Conservation (phyloP, 2,888 invertebrate species). For the Chesias legatella region DNA sequence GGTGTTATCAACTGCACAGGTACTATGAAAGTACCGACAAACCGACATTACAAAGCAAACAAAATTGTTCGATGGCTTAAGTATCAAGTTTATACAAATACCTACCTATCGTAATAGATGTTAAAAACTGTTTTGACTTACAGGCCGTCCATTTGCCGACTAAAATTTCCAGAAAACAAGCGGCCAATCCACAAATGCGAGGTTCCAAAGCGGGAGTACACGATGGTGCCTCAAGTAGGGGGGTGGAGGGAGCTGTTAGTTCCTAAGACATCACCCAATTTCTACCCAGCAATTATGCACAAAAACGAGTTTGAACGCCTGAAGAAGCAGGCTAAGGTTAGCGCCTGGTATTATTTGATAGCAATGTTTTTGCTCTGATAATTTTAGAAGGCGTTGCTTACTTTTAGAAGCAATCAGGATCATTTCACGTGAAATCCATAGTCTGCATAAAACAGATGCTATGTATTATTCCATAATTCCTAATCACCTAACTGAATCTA, state of each 20-base stretch:
- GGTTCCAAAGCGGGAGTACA: constrained; percentile 41
- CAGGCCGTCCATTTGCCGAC: constrained; percentile 71
- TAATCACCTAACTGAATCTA: not conserved
- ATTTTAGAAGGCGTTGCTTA: not conserved
- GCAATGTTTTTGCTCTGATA: constrained; percentile 2
- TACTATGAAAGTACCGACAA: constrained; percentile 26
- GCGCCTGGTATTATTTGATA: constrained; percentile 1
- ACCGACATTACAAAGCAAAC: too few relatives aligned
- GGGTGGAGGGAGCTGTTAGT: constrained; percentile 71
- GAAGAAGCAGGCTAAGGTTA: constrained; percentile 79
- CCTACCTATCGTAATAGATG: too few relatives aligned
- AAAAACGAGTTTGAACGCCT: constrained; percentile 81
- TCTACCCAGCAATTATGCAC: constrained; percentile 81
- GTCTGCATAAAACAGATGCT: too few relatives aligned
- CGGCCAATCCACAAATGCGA: constrained; percentile 71
- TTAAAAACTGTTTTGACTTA: constrained; percentile 13
- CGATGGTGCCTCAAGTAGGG: constrained; percentile 55
- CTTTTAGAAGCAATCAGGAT: too few relatives aligned
- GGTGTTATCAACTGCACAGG: constrained; percentile 70
- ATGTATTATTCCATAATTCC: too few relatives aligned
- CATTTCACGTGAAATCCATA: too few relatives aligned
- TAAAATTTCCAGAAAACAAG: constrained; percentile 61
- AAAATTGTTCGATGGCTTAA: too few relatives aligned
- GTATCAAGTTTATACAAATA: too few relatives aligned
- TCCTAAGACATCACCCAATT: constrained; percentile 72